Evolutionary conservation across 2,888 invertebrate genomes (phyloP).

Genomic region (Conistra vaccinii): DNA sequence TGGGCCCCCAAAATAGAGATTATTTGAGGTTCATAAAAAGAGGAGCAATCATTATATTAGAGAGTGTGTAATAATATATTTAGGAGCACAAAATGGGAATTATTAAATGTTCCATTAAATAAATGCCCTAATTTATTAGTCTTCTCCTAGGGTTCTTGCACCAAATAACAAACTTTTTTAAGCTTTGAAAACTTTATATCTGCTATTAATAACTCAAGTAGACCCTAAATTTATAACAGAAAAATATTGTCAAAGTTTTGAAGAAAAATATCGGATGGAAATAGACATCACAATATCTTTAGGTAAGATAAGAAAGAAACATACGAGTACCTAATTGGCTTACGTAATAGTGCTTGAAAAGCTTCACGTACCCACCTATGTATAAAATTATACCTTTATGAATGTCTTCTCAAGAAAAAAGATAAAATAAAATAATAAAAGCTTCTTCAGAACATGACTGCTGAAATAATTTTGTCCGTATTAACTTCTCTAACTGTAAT

Average conservation of each 20-base stretch:
- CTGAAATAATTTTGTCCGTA: conserved; percentile 10
- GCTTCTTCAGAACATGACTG: conserved; percentile 17
- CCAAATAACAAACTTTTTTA: not conserved
- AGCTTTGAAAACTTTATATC: not conserved
- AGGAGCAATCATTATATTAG: not conserved
- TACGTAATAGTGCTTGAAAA: not conserved
- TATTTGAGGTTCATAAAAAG: not conserved
- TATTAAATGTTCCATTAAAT: not conserved
- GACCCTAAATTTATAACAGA: not conserved
- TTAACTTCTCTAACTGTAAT: not conserved
- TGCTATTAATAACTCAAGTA: not conserved
- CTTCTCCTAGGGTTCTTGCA: not conserved
- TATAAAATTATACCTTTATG: not conserved
- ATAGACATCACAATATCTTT: not conserved
- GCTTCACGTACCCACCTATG: not conserved
- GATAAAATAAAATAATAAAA: not conserved
- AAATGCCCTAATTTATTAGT: not conserved
- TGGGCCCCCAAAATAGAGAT: no score
- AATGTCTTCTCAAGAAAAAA: not conserved
- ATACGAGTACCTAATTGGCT: conserved; percentile 1
- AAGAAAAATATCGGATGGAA: not conserved
- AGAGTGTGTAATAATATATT: not conserved
- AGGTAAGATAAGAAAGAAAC: not conserved
- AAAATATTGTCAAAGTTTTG: not conserved
- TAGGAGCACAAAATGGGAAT: not conserved